Base-by-base conservation (phyloP, 2,113 vertebrate genomes). In the Corynorhinus townsendii region DNA sequence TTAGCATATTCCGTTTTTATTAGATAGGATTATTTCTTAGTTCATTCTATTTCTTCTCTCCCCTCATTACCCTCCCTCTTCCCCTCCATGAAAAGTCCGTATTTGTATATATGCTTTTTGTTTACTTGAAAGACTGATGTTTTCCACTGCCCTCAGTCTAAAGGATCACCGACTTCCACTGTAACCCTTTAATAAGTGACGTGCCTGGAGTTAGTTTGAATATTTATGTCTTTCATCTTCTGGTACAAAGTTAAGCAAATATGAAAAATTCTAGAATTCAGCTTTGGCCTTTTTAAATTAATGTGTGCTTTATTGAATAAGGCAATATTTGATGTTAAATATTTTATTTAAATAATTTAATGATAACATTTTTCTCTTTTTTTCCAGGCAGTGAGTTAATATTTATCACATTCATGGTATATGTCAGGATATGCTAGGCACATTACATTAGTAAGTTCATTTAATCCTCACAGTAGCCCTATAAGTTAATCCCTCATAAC, bases 271-370 rank as follows among this genome's bases (percentile, higher is more conserved):
- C 11, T 15, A 14, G 22, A 26, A 64, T 79, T 56, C 2, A 3
- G 24, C 38, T 87, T 90, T 38, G 43, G 52, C 26, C 33, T 86
- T 90, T 90, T 75, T 43, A 76, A 68, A 52, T 82, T 66, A 77
- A 62, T 11, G 2, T 49, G 1, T 72, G 43, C 11, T 77, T 52
- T 90, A 83, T 71, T 90, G 38, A 66, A 75, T 80, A 86, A 56
- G 56, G 56, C 54, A 66, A 4, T 82, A 68, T 80, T 83, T 83
- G 45, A 11, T 72, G 7, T 85, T 66, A 85, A 54, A 64, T 8
- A 10, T 66, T 35, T 85, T 93, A 52, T 45, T 95, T 87, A 81
- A 43, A 8, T 83, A 49, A 75, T 83, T 90, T 85, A 84, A 89
- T 14, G 4, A 59, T 77, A n/a, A n/a, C 3, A 30, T 26, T 73